phyloP scores from a whole-genome alignment of 2,888 invertebrate species.

The Microplitis manilae region DNA sequence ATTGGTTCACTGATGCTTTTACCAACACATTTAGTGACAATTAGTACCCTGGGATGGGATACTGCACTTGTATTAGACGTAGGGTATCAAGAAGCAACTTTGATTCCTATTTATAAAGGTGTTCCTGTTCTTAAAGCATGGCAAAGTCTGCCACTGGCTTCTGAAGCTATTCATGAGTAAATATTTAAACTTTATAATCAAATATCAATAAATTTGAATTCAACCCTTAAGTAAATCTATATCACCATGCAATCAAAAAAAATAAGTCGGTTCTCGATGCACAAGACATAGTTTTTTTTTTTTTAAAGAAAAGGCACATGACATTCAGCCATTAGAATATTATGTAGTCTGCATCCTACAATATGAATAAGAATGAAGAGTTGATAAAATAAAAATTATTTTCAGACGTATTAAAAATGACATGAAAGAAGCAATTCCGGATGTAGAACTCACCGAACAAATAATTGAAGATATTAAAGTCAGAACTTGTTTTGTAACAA shows the following conservation, averaged over 20 bases:
- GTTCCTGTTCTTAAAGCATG: constrained; percentile 88
- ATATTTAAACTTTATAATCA: constrained; percentile 61
- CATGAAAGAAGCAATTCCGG: constrained; percentile 52
- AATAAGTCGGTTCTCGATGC: no score
- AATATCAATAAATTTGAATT: not conserved
- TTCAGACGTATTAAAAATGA: constrained; percentile 58
- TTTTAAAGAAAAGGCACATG: no score
- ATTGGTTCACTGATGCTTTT: constrained; percentile 83
- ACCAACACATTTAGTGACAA: constrained; percentile 87
- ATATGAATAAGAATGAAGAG: not conserved
- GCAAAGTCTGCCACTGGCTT: constrained; percentile 86
- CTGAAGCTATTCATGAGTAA: constrained; percentile 80
- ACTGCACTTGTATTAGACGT: constrained; percentile 90
- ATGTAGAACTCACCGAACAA: constrained; percentile 64
- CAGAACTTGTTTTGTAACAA: constrained; percentile 91
- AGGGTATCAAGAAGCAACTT: constrained; percentile 87
- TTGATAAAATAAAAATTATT: not conserved
- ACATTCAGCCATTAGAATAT: no score
- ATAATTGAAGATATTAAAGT: constrained; percentile 79
- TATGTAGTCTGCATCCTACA: not conserved
- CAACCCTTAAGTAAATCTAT: not conserved
- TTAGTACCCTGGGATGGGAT: constrained; percentile 86
- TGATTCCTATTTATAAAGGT: constrained; percentile 89
- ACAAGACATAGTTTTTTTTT: no score
- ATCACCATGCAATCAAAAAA: no score